Evolutionary conservation across 2,797 vertebrate genomes (phyloP), one percentile per base, ranked within the genome.

Genomic region (Sphenopsis melanotis): DNA sequence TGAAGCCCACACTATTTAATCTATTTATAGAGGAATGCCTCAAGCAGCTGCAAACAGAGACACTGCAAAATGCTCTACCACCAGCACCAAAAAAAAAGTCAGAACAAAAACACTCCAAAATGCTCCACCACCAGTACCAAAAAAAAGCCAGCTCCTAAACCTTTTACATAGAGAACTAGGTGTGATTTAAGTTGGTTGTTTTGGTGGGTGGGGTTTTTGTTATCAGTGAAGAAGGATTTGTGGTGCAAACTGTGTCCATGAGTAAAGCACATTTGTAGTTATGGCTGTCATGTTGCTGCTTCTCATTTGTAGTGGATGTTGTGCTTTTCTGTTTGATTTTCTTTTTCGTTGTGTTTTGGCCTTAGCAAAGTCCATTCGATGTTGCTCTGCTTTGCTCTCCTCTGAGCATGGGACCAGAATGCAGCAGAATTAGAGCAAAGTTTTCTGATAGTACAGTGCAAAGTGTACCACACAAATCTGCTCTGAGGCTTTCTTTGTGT

Each of bases 321-420:
- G 26, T 27, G 5, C 2, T 41, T 44, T 79, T 32, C 12, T 55
- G 17, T 46, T 72, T 41, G 9, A 15, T 55, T 65, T 79, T 12
- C 13, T 46, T 61, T 22, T 55, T 68, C 5, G 3, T 17, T 65
- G 52, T 61, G 37, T 47, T 83, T 83, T 2, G 16, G 32, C 32
- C 61, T 30, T 65, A 44, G 11, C 36, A 32, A 79, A 87, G 50
- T 77, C 63, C 7, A 4, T 47, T 78, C 5, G 0, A 0, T 0
- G 0, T 34, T 46, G 6, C 46, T 64, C n/a, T 65, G 8, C 61
- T 81, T 72, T 47, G 32, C 24, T 81, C 57, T 77, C 36, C 30
- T 60, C 30, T 61, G 26, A 30, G 8, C 3, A 2, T 5, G 10
- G 3, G 4, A 57, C 4, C 7, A 21, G 41, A 69, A 47, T 0